Evolutionary conservation across 2,113 vertebrate species (phyloP).

Genomic region (Dasyprocta punctata): DNA sequence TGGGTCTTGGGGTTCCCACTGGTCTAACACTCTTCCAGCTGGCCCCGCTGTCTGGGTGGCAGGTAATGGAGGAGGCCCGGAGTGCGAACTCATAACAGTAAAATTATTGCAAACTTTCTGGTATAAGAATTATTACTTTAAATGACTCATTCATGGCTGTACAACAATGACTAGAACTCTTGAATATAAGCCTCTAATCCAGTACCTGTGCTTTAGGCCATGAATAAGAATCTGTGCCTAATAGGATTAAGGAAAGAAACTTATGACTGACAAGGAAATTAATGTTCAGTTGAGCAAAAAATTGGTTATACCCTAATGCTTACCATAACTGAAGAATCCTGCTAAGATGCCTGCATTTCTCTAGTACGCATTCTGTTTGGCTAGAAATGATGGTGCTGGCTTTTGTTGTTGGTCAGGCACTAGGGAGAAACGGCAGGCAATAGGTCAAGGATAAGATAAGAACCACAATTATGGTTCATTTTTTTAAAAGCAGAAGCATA

Average conservation of each 20-base stretch:
- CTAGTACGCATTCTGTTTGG: neutral
- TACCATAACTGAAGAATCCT: neutral
- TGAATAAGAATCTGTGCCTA: neutral
- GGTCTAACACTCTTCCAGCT: no score
- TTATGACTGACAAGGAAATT: neutral
- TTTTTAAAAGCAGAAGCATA: neutral
- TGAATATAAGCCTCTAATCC: neutral
- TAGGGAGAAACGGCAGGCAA: neutral
- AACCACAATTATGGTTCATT: neutral
- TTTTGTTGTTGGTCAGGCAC: neutral
- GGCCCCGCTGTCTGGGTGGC: no score
- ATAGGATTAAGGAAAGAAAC: neutral
- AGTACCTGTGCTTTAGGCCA: neutral
- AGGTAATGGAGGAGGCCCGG: no score
- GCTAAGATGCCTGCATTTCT: neutral
- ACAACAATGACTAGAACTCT: neutral
- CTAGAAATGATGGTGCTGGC: neutral
- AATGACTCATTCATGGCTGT: neutral
- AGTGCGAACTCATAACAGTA: neutral
- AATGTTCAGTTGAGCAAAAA: conserved; percentile 24
- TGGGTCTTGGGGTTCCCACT: no score
- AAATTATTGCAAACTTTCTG: conserved; percentile 2
- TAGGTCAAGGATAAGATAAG: neutral
- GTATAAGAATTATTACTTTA: conserved; percentile 25
- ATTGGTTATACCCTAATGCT: neutral